Evolutionary conservation across 2,113 vertebrate genomes (phyloP), one percentile per base, ranked within the genome.

Genomic region (Malaclemys terrapin): DNA sequence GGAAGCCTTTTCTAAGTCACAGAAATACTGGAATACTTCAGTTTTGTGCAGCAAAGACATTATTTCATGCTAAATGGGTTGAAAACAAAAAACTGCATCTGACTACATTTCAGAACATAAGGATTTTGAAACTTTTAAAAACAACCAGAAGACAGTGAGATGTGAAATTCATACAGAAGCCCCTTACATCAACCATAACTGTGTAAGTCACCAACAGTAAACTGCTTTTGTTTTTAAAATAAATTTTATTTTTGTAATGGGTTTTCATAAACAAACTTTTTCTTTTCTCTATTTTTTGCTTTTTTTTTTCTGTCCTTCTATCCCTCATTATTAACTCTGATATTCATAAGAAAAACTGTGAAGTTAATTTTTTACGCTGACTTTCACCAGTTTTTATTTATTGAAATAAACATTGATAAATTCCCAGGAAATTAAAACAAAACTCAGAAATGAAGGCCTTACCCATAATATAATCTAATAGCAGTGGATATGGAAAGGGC

Each of bases 391-490:
- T 69, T 69, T 69, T 38, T 10, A 69, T 38, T 38, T 69, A n/a
- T n/a, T 69, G 17, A 38, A 38, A 65, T 35, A 65, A 65, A 65
- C 29, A 65, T 13, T 35, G 31, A 69, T 69, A 69, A 69, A 69
- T 20, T 38, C 35, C 3, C 8, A 69, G 17, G 65, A 69, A 69
- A 69, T 69, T 69, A 69, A 3, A 76, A 52, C 1, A 13, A n/a
- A 49, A 1, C 4, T 54, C 80, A 6, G 3, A 69, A 42, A 0
- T 52, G 53, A 45, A 80, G 6, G 19, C 42, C 50, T 80, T 31
- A 16, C 19, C 2, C 10, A 45, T n/a, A 62, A 0, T 0, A 1
- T 31, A 62, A 19, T 4, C 3, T 47, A 0, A 12, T 2, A 29
- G 27, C 8, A 47, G 89, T 59, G 96, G 35, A 87, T 79, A 69